Percentiles rank a stretch among this genome's conserved stretches.
These are phyloP conservation scores for Genyomyrus donnyi DNA, from an alignment of 2,113 vertebrate species.

Conservation along the genomic window DNA sequence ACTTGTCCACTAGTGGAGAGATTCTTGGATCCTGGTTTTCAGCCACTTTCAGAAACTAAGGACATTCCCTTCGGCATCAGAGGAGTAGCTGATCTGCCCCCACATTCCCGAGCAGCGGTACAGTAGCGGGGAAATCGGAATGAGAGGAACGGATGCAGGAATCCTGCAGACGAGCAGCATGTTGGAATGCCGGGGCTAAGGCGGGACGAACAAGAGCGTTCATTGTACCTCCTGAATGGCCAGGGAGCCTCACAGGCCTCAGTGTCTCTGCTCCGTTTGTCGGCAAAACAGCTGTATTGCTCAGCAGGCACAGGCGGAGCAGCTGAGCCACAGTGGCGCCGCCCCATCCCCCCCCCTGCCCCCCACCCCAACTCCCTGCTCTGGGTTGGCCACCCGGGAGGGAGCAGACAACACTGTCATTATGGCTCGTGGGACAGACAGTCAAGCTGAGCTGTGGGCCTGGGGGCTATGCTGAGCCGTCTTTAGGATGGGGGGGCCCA, in stretches of 20 bases:
- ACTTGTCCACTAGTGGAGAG: neutral
- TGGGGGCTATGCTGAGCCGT: neutral
- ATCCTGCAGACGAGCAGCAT: neutral
- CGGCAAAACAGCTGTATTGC: neutral
- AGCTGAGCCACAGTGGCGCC: neutral
- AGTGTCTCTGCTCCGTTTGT: neutral
- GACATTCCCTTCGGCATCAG: neutral
- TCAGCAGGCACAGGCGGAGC: neutral
- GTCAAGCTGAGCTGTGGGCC: neutral
- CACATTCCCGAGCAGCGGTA: neutral
- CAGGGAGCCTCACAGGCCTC: neutral
- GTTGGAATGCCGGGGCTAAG: too few species aligned
- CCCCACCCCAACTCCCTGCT: neutral
- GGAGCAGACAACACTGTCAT: neutral
- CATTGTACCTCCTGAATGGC: slow-evolving; percentile 10
- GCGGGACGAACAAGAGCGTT: neutral
- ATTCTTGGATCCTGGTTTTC: neutral
- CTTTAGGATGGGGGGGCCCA: neutral
- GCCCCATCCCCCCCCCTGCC: neutral
- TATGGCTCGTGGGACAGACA: neutral
- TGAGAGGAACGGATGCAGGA: neutral
- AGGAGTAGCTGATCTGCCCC: neutral
- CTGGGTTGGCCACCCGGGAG: neutral
- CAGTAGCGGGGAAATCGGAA: neutral
- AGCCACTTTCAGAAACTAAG: neutral